Evolutionary conservation across 2,113 vertebrate species (phyloP).

Genomic region (Recurvirostra avosetta): DNA sequence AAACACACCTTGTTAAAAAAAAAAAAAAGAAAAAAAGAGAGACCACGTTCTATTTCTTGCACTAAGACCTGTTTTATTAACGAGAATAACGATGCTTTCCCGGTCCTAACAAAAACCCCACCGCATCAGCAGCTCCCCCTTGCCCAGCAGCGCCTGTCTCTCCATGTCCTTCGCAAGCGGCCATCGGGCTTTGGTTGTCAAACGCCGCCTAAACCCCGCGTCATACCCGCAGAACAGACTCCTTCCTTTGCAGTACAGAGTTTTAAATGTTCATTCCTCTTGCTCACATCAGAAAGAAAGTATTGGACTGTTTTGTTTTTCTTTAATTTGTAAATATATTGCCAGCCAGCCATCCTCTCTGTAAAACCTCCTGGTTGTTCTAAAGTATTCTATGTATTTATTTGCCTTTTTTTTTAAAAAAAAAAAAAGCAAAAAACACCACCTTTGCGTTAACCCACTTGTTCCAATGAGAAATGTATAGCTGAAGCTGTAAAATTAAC

Average conservation of each 20-base stretch:
- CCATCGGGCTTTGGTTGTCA: background rate
- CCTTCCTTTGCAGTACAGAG: background rate
- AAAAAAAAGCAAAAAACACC: background rate
- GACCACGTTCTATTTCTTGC: slow-evolving; percentile 46
- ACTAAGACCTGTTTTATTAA: slow-evolving; percentile 52
- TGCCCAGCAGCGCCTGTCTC: background rate
- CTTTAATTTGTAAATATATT: slow-evolving; percentile 53
- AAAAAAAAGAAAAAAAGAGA: background rate
- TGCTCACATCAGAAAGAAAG: background rate
- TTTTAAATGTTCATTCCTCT: background rate
- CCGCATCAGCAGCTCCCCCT: slow-evolving; percentile 2
- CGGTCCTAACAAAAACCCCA: background rate
- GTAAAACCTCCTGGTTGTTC: slow-evolving; percentile 12
- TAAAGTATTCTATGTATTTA: slow-evolving; percentile 36
- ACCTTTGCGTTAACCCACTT: slow-evolving; percentile 59
- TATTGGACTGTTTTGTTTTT: background rate
- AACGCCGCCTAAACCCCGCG: background rate
- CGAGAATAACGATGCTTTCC: background rate
- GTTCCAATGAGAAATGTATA: slow-evolving; percentile 38
- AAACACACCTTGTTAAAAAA: slow-evolving; percentile 28
- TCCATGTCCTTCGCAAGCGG: background rate
- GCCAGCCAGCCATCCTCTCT: background rate
- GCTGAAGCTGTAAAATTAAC: slow-evolving; percentile 23
- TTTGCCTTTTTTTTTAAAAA: background rate
- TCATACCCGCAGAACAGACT: background rate